phyloP scores from a whole-genome alignment of 2,797 vertebrate species.

The Argyrosomus regius region DNA sequence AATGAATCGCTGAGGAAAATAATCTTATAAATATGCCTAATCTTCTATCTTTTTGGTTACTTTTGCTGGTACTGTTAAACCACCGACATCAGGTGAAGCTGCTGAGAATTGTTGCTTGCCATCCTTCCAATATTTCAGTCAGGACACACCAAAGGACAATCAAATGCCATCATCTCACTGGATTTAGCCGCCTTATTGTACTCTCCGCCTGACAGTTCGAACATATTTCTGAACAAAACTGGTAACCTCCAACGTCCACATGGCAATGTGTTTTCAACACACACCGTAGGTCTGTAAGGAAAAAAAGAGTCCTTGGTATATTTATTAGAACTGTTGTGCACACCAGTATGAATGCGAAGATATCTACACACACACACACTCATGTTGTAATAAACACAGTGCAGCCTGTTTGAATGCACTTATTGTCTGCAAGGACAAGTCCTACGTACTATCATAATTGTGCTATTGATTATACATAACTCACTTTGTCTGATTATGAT shows the following conservation, averaged over 20 bases:
- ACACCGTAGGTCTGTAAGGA: background rate
- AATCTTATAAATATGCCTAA: background rate
- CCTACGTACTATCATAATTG: constrained; percentile 89
- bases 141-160: constrained; percentile 75
- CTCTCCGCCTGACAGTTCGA: constrained; percentile 57
- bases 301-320: background rate
- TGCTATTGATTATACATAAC: constrained; percentile 95
- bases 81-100: constrained; percentile 25
- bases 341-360: constrained; percentile 29
- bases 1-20: background rate
- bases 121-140: constrained; percentile 71
- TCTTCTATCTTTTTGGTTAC: background rate
- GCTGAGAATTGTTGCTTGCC: constrained; percentile 48
- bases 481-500: constrained; percentile 95
- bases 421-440: constrained; percentile 71
- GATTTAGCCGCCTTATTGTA: constrained; percentile 72
- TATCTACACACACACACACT: constrained; percentile 26
- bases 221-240: constrained; percentile 68
- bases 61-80: constrained; percentile 2
- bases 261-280: constrained; percentile 19
- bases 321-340: constrained; percentile 19
- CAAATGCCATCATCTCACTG: constrained; percentile 76
- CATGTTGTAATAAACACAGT: constrained; percentile 55
- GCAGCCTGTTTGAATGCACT: constrained; percentile 65
- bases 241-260: constrained; percentile 48